Evolutionary conservation across 30 jellyfish, hydroid and myxozoan genomes (phyloP), one percentile per base, ranked within the genome.

Genomic region (Aurelia coerulea): DNA sequence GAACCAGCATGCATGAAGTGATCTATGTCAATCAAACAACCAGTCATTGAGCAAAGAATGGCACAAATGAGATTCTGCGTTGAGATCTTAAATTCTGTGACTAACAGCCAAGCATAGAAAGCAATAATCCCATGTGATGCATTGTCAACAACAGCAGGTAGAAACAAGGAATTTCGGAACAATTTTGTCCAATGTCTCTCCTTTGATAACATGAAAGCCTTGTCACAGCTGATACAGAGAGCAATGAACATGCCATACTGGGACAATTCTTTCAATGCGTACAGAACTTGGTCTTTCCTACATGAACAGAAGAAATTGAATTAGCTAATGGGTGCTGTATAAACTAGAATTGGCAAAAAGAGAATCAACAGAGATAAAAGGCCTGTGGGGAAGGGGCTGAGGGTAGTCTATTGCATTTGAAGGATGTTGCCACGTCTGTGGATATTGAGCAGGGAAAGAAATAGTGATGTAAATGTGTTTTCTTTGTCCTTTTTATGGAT

Each of bases 41-140:
- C 97, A 65, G 58, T 23, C 32, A 69, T 23, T n/a, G 69, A 88
- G 69, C 95, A 86, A 19, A 64, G n/a, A 35, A 92, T 7, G 5
- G 88, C 74, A 56, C 2, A 59, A 65, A 35, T 31, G 14, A 64
- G 29, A 58, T 37, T 37, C 66, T 56, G 68, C 17, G 46, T 4
- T 2, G 76, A 32, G 17, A 31, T 11, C 34, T 79, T 87, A 63
- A 77, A 80, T 31, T 87, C 89, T 23, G 72, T 63, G 9, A 70
- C 56, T 70, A 87, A 65, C 29, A 87, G 71, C 98, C 98, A 92
- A 10, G 91, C 65, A 42, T 60, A 74, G n/a, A 81, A 46, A 19
- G 98, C 98, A 71, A 92, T 82, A 18, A 81, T 11, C 10, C 98
- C 98, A 80, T 92, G 98, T 1, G 94, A 66, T 32, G 59, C 1